Percentiles rank a stretch among this genome's conserved stretches.
Evolutionary conservation across 2,113 vertebrate genomes (phyloP).

Genomic region (Macquaria ambigua): DNA sequence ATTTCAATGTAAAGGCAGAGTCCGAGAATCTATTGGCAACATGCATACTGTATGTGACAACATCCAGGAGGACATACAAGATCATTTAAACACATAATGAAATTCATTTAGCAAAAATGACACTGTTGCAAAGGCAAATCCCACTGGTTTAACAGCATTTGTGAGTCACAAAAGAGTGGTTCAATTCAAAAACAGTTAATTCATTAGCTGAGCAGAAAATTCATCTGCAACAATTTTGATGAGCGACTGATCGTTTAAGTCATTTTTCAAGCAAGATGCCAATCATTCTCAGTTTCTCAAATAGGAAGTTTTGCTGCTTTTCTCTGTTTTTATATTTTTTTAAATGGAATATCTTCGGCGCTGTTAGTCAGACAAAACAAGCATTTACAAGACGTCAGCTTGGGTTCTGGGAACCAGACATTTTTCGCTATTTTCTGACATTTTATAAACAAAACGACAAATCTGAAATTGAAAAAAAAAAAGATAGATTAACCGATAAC

Average conservation of each 20-base stretch:
- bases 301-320: background rate
- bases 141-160: background rate
- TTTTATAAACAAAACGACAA: background rate
- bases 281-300: background rate
- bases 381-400: background rate
- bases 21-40: background rate
- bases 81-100: background rate
- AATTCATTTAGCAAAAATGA: background rate
- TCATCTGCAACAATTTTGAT: background rate
- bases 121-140: background rate
- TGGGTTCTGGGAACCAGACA: background rate
- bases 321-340: background rate
- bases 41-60: too few relatives aligned
- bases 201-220: background rate
- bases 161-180: too few relatives aligned
- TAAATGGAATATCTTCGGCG: background rate
- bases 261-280: conserved; percentile 2
- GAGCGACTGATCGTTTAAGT: background rate
- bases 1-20: background rate
- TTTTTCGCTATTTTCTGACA: background rate
- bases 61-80: background rate
- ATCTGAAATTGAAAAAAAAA: background rate
- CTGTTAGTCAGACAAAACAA: background rate
- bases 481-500: background rate
- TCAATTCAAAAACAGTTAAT: background rate